Conservation (phyloP, 2,113 vertebrate genomes). For the Semnornis frantzii region DNA sequence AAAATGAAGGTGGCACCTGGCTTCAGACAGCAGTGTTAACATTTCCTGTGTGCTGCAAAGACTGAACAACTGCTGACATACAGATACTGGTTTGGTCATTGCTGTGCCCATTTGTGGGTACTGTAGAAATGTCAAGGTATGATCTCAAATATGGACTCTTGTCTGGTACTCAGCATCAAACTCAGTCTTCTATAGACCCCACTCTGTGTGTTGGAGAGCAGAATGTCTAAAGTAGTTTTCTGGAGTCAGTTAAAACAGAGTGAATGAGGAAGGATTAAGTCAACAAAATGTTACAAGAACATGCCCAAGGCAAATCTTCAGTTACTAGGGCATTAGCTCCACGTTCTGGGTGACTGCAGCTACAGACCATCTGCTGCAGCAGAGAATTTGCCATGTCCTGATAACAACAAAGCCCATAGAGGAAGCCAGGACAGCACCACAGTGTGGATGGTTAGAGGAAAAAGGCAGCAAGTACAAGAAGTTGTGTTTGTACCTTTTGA, state of each 20-base stretch:
- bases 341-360: not conserved
- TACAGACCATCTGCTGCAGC: constrained; percentile 27
- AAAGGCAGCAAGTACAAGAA: not conserved
- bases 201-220: not conserved
- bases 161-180: not conserved
- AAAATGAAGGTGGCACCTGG: not conserved
- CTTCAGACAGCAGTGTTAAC: not conserved
- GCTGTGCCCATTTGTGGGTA: not conserved
- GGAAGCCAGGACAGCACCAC: not conserved
- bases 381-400: not conserved
- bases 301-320: constrained; percentile 45
- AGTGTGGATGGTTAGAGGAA: not conserved
- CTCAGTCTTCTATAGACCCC: not conserved
- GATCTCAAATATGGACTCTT: not conserved
- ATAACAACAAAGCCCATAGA: not conserved
- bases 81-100: not conserved
- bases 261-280: constrained; percentile 15
- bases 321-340: constrained; percentile 29
- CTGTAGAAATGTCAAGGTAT: not conserved
- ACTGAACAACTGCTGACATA: not conserved
- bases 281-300: constrained; percentile 23
- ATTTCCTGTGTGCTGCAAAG: not conserved
- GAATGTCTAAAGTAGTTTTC: not conserved
- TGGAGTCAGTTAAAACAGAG: not conserved
- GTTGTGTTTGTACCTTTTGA: not conserved